Evolutionary conservation across 2,113 vertebrate species (phyloP).

Genomic region (Ctenomys sociabilis): DNA sequence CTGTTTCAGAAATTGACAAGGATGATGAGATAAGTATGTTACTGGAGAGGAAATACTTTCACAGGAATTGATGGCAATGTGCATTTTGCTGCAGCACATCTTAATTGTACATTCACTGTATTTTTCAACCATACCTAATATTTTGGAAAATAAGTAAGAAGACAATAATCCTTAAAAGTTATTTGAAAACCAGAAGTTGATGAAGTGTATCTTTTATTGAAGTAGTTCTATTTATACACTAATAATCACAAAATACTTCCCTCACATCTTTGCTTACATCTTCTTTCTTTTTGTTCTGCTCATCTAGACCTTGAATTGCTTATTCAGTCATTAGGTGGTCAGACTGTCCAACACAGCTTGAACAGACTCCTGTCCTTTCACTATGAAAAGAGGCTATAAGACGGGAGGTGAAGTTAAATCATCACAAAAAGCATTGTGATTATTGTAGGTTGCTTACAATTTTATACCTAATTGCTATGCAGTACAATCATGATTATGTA

Average conservation of each 20-base stretch:
- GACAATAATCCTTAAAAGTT: background rate
- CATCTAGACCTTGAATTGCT: background rate
- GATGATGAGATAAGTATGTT: background rate
- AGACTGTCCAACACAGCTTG: background rate
- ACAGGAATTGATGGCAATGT: background rate
- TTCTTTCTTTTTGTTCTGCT: background rate
- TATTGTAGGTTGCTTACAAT: constrained; percentile 57
- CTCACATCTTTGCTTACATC: background rate
- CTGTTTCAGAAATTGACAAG: background rate
- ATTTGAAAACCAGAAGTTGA: background rate
- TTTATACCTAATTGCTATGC: constrained; percentile 63
- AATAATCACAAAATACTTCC: background rate
- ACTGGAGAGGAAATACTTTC: background rate
- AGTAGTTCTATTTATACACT: background rate
- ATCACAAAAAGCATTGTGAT: background rate
- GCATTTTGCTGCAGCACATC: background rate
- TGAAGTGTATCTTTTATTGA: background rate
- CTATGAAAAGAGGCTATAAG: background rate
- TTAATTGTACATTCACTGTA: background rate
- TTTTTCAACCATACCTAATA: background rate
- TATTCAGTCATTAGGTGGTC: background rate
- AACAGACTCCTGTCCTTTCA: background rate
- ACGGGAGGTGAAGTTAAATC: background rate
- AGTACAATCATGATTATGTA: constrained; percentile 54
- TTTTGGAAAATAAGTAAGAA: background rate